These are phyloP conservation scores for Pterostichus madidus DNA, from an alignment of 2,888 invertebrate species.

Conservation along the genomic window DNA sequence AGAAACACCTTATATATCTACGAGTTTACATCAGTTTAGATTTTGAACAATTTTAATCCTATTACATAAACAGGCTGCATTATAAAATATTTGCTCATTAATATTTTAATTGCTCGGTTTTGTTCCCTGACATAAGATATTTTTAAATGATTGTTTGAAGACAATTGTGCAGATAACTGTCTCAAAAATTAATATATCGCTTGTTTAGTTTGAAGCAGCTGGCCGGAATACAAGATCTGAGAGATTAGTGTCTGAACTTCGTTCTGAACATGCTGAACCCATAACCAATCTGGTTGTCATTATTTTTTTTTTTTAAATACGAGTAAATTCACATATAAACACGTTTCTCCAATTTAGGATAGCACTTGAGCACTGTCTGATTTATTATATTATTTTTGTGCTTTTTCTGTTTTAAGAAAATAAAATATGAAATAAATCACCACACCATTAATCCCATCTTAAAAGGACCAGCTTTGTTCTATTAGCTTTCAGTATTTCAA, in stretches of 20 bases:
- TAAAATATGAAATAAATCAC: no score
- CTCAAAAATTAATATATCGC: slow-evolving; percentile 4
- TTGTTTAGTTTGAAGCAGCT: slow-evolving; percentile 11
- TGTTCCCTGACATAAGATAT: no score
- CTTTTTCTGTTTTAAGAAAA: no score
- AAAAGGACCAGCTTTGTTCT: no score
- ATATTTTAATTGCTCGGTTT: no score
- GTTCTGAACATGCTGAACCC: slow-evolving; percentile 46
- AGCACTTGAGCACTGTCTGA: not conserved
- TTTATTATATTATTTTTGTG: slow-evolving; percentile 18
- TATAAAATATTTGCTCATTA: no score
- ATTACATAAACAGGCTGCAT: no score
- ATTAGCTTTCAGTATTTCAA: no score
- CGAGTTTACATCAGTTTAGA: no score
- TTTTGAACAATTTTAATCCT: no score
- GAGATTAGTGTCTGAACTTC: slow-evolving; percentile 19
- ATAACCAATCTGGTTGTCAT: slow-evolving; percentile 31
- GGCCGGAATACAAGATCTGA: slow-evolving; percentile 12
- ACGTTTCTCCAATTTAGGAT: slow-evolving; percentile 48
- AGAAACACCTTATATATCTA: no score
- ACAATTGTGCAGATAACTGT: not conserved
- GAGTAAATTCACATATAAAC: slow-evolving; percentile 39
- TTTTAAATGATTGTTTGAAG: not conserved
- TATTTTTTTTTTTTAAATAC: slow-evolving; percentile 48
- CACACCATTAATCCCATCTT: no score